Conservation (phyloP, 1,140 invertebrate species). For the Hypothenemus hampei region DNA sequence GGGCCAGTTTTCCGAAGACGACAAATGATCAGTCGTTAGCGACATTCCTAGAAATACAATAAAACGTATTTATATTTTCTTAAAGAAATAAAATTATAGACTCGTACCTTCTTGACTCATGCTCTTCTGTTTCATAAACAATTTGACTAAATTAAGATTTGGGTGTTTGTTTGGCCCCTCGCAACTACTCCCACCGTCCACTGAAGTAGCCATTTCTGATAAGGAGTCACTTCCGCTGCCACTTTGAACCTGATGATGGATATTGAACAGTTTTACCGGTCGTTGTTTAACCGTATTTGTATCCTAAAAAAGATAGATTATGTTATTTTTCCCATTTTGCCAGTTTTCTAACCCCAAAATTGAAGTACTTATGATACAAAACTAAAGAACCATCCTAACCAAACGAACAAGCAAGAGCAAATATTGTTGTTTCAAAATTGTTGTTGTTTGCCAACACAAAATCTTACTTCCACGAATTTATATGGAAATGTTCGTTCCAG, state of each 20-base stretch:
- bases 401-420: no score
- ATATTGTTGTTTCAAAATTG: no score
- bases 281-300: slow-evolving; percentile 50
- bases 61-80: background rate
- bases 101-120: slow-evolving; percentile 64
- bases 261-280: slow-evolving; percentile 62
- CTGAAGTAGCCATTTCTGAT: slow-evolving; percentile 54
- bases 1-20: slow-evolving; percentile 51
- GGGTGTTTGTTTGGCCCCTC: slow-evolving; percentile 51
- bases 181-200: slow-evolving; percentile 44
- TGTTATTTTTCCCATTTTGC: no score
- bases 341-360: no score
- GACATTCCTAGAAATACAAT: slow-evolving; percentile 41
- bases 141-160: slow-evolving; percentile 77
- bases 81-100: background rate
- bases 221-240: slow-evolving; percentile 47
- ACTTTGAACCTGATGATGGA: slow-evolving; percentile 51
- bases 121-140: slow-evolving; percentile 87
- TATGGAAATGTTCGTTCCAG: no score
- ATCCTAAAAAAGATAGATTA: slow-evolving; percentile 42
- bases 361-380: no score
- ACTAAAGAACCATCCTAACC: no score
- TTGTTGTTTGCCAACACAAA: no score
- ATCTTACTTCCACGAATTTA: no score
- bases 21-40: slow-evolving; percentile 59